Conservation (phyloP, 2,888 invertebrate genomes). For the Drosophila barbarae region DNA sequence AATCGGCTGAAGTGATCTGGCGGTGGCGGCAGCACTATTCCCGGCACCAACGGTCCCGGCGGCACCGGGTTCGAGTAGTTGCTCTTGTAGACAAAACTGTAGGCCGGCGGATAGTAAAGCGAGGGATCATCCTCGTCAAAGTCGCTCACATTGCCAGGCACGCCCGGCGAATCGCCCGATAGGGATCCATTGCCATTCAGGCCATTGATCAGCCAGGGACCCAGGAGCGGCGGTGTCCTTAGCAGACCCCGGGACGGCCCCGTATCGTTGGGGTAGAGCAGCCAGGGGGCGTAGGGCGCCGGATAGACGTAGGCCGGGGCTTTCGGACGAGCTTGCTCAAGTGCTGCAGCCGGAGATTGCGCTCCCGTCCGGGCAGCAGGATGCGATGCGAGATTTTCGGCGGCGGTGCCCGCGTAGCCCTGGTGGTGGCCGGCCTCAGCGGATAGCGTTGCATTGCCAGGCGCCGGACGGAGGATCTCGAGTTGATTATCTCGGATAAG, state of each 20-base stretch:
- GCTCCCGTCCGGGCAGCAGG: constrained; percentile 84
- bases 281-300: constrained; percentile 83
- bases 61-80: constrained; percentile 88
- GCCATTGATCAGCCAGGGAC: constrained; percentile 72
- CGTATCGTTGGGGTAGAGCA: constrained; percentile 63
- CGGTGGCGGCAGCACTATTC: constrained; percentile 92
- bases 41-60: constrained; percentile 92
- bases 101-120: constrained; percentile 94
- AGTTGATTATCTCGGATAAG: constrained; percentile 88
- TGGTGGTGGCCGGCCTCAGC: constrained; percentile 78
- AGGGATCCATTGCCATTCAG: constrained; percentile 77
- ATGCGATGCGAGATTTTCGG: constrained; percentile 77
- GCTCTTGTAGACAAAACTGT: constrained; percentile 90
- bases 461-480: constrained; percentile 81
- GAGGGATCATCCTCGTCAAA: constrained; percentile 95
- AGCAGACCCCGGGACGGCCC: constrained; percentile 62
- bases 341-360: constrained; percentile 62
- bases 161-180: constrained; percentile 43
- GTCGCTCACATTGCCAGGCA: constrained; percentile 84
- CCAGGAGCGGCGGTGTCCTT: constrained; percentile 59
- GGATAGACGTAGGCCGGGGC: constrained; percentile 82
- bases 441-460: constrained; percentile 85
- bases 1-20: constrained; percentile 91
- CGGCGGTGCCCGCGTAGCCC: constrained; percentile 68
- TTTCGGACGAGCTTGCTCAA: constrained; percentile 58